Conservation (phyloP, 2,888 invertebrate genomes). For the Meteorus cinctellus region DNA sequence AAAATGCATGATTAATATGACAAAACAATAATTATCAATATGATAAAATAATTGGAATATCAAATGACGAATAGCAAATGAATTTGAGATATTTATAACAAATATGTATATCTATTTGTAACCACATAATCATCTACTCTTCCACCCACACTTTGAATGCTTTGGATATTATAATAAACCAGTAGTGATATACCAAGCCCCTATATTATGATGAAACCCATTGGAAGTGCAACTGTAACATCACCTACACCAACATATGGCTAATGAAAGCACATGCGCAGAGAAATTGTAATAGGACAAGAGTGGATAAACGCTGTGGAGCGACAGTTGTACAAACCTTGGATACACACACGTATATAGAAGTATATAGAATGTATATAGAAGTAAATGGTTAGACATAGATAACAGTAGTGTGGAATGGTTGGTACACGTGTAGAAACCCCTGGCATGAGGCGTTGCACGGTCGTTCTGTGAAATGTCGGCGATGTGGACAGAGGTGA, state of each 20-base stretch:
- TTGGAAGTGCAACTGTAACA: too few relatives aligned
- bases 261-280: slow-evolving; percentile 34
- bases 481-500: slow-evolving; percentile 29
- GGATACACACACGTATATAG: background rate
- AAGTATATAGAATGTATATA: background rate
- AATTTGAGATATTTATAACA: background rate
- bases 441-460: slow-evolving; percentile 52
- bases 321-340: slow-evolving; percentile 17
- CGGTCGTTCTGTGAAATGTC: slow-evolving; percentile 28
- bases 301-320: slow-evolving; percentile 28
- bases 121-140: background rate
- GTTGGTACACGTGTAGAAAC: slow-evolving; percentile 51
- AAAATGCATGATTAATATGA: background rate
- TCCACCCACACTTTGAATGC: background rate
- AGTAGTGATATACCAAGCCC: too few relatives aligned
- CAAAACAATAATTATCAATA: background rate
- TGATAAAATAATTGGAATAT: background rate
- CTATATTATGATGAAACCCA: too few relatives aligned
- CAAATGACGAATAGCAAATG: background rate
- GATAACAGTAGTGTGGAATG: slow-evolving; percentile 39
- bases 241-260: background rate
- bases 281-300: slow-evolving; percentile 19
- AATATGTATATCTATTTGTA: background rate
- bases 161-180: background rate
- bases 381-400: background rate